Evolutionary conservation across 2,888 invertebrate species (phyloP), one percentile per base, ranked within the genome.

Genomic region (Callosobruchus maculatus): DNA sequence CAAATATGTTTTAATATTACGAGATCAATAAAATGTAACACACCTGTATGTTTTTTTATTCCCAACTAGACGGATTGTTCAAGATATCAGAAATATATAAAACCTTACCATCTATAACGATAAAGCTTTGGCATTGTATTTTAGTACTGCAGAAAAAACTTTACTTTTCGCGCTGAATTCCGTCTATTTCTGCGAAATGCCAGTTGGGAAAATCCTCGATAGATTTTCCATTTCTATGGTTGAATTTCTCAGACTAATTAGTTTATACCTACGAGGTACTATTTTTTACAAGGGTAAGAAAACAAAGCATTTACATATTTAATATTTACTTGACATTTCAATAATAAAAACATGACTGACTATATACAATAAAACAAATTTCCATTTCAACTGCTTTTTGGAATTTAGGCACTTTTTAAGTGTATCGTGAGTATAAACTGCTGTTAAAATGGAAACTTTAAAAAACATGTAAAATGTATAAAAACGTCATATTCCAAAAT

Each of bases 1-100:
- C 80, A 78, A 78, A 80, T 78, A 79, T 80, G 80, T 80, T 80
- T 78, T 78, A 80, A 80, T 78, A 78, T 78, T 79, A 78, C 77
- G 76, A 75, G 76, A 79, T 77, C 74, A 78, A 76, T 76, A 80
- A 80, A 78, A 73, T 75, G 73, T 77, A 78, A 78, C 76, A 73
- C 75, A 75, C 73, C 21, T 70, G 20, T 73, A 72, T 20, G 70
- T 74, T 74, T 72, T 66, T n/a, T 74, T 71, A 49, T 30, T 71
- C 31, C 9, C n/a, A n/a, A n/a, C n/a, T n/a, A n/a, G n/a, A n/a
- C n/a, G n/a, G n/a, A n/a, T n/a, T n/a, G n/a, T n/a, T n/a, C n/a
- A n/a, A n/a, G n/a, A n/a, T n/a, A n/a, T n/a, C n/a, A n/a, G n/a
- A n/a, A n/a, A n/a, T n/a, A n/a, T n/a, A n/a, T n/a, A n/a, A n/a